Percentiles rank a stretch among this genome's conserved stretches.
Evolutionary conservation across 1,140 invertebrate genomes (phyloP).

Genomic region (Bombus superbus): DNA sequence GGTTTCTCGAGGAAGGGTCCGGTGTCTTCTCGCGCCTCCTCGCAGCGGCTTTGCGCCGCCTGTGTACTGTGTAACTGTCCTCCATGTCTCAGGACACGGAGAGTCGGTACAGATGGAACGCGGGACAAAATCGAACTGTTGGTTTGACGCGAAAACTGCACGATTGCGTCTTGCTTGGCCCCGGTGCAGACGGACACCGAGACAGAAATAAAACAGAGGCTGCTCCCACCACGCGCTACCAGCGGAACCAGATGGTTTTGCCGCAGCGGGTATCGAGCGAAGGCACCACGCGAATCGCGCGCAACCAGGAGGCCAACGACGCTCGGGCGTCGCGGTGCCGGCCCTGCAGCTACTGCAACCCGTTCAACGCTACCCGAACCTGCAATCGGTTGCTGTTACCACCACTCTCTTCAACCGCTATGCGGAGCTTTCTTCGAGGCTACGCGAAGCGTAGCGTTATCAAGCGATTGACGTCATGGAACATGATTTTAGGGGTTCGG

Average conservation of each 20-base stretch:
- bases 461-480: not conserved
- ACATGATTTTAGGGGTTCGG: not conserved
- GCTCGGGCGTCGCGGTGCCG: constrained; percentile 63
- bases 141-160: not conserved
- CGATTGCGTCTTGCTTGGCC: constrained; percentile 8
- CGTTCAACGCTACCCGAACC: constrained; percentile 3
- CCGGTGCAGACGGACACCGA: constrained; percentile 43
- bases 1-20: constrained; percentile 64
- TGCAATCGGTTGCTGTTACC: constrained; percentile 7
- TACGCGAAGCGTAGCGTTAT: not conserved
- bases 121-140: not conserved
- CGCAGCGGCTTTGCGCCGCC: constrained; percentile 77
- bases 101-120: not conserved
- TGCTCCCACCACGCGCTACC: constrained; percentile 69
- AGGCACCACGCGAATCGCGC: constrained; percentile 46
- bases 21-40: constrained; percentile 77
- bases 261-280: constrained; percentile 66
- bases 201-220: constrained; percentile 80
- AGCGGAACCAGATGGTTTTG: constrained; percentile 50
- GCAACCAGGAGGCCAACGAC: constrained; percentile 22
- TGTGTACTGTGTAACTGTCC: constrained; percentile 80
- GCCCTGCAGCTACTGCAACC: constrained; percentile 56
- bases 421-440: not conserved
- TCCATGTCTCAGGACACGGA: constrained; percentile 71
- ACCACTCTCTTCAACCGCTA: not conserved